These are phyloP conservation scores for Alloscopus bannaensis DNA, from an alignment of 2,888 invertebrate genomes.

Conservation along the genomic window DNA sequence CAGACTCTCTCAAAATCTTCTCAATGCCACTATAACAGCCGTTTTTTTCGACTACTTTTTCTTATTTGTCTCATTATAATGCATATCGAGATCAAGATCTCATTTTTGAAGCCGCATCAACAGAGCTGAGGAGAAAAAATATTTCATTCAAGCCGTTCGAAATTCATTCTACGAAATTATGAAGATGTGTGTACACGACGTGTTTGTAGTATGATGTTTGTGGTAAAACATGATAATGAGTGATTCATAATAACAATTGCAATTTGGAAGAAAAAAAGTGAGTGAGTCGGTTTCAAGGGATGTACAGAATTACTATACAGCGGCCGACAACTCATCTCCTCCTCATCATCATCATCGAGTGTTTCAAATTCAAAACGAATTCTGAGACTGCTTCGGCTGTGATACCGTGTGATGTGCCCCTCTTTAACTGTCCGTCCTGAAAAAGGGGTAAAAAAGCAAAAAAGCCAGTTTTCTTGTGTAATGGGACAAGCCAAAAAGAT, in stretches of 20 bases:
- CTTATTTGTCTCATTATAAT: conserved; percentile 25
- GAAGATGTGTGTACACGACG: background rate
- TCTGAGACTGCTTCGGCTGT: too few relatives aligned
- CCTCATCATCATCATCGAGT: background rate
- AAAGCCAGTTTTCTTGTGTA: conserved; percentile 66
- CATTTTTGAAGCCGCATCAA: too few relatives aligned
- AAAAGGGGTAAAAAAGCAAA: conserved; percentile 60
- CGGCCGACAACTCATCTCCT: background rate
- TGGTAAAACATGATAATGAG: too few relatives aligned
- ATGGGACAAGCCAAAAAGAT: conserved; percentile 44
- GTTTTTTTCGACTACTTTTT: background rate
- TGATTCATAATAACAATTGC: too few relatives aligned
- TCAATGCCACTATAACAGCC: background rate
- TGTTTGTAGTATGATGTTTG: background rate
- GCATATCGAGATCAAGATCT: conserved; percentile 64
- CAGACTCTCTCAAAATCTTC: background rate
- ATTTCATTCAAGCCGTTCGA: conserved; percentile 42
- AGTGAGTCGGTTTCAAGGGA: conserved; percentile 29
- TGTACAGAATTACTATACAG: too few relatives aligned
- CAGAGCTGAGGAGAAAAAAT: too few relatives aligned
- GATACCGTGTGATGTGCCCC: too few relatives aligned
- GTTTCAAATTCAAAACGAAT: too few relatives aligned
- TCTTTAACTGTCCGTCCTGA: conserved; percentile 65
- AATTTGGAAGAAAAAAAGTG: too few relatives aligned
- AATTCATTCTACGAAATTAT: background rate